Evolutionary conservation across 2,888 invertebrate genomes (phyloP).

Genomic region (Bombylius major): DNA sequence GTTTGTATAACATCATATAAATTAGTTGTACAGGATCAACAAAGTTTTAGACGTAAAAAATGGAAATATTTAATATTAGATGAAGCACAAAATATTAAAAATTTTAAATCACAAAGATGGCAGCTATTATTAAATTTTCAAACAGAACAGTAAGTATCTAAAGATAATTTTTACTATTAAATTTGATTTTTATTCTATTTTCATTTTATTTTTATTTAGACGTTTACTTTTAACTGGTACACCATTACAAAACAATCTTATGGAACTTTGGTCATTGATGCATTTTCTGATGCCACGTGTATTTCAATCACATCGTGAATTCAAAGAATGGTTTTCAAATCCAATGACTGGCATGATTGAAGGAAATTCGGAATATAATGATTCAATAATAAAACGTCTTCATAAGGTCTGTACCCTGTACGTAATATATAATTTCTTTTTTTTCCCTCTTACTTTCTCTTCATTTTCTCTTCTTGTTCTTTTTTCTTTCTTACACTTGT

Average conservation of each 20-base stretch:
- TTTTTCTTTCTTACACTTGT: not conserved
- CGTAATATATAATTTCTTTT: slow-evolving; percentile 12
- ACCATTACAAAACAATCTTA: slow-evolving; percentile 88
- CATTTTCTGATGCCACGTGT: slow-evolving; percentile 97
- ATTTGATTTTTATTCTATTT: not conserved
- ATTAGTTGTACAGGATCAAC: slow-evolving; percentile 95
- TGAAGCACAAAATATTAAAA: slow-evolving; percentile 99
- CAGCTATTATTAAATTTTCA: slow-evolving; percentile 90
- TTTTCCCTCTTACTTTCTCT: not conserved
- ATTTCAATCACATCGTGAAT: slow-evolving; percentile 91
- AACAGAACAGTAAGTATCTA: slow-evolving; percentile 60
- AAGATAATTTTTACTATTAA: not conserved
- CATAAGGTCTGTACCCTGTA: slow-evolving; percentile 58
- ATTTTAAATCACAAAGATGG: slow-evolving; percentile 98
- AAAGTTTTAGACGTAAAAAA: slow-evolving; percentile 89
- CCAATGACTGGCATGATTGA: slow-evolving; percentile 95
- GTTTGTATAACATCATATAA: slow-evolving; percentile 97
- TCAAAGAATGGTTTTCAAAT: slow-evolving; percentile 97
- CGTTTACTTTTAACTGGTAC: slow-evolving; percentile 87
- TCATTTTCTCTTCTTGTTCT: not conserved
- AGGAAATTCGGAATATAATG: slow-evolving; percentile 82
- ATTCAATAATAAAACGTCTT: slow-evolving; percentile 71
- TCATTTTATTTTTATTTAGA: slow-evolving; percentile 34
- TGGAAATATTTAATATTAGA: slow-evolving; percentile 98
- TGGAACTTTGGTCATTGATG: slow-evolving; percentile 97